phyloP scores from a whole-genome alignment of 2,797 vertebrate genomes.

The Sebastiscus albofasciatus region DNA sequence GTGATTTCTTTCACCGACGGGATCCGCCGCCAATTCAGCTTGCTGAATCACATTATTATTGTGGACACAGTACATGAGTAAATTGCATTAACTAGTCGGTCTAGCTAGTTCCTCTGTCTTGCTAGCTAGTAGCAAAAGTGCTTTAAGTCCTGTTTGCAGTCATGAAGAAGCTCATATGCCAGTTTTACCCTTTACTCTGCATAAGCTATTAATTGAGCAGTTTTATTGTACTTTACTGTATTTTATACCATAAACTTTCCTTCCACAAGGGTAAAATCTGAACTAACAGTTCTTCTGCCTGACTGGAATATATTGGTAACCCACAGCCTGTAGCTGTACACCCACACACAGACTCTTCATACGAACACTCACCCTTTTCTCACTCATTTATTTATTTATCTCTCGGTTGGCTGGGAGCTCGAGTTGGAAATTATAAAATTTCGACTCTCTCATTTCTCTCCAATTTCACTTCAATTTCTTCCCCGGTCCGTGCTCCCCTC shows the following conservation, averaged over 20 bases:
- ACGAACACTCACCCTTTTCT: slow-evolving; percentile 33
- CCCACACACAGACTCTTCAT: slow-evolving; percentile 47
- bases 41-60: background rate
- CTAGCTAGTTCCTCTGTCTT: background rate
- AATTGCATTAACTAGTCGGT: background rate
- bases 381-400: slow-evolving; percentile 42
- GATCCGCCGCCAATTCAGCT: no score
- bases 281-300: slow-evolving; percentile 17
- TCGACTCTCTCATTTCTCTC: slow-evolving; percentile 53
- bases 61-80: background rate
- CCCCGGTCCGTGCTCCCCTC: slow-evolving; percentile 9
- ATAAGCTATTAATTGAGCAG: background rate
- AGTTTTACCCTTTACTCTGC: background rate
- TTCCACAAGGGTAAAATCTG: slow-evolving; percentile 20
- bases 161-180: background rate
- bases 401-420: slow-evolving; percentile 38
- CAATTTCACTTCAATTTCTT: slow-evolving; percentile 49
- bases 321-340: slow-evolving; percentile 44
- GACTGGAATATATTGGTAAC: slow-evolving; percentile 37
- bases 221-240: background rate
- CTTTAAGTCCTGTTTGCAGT: background rate
- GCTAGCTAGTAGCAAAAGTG: background rate
- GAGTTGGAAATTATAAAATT: slow-evolving; percentile 52
- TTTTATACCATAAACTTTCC: slow-evolving; percentile 20
- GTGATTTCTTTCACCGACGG: no score